Percentiles rank a stretch among this genome's conserved stretches.
Evolutionary conservation across 2,888 invertebrate species (phyloP).

Genomic region (Pristionchus maxplancki): DNA sequence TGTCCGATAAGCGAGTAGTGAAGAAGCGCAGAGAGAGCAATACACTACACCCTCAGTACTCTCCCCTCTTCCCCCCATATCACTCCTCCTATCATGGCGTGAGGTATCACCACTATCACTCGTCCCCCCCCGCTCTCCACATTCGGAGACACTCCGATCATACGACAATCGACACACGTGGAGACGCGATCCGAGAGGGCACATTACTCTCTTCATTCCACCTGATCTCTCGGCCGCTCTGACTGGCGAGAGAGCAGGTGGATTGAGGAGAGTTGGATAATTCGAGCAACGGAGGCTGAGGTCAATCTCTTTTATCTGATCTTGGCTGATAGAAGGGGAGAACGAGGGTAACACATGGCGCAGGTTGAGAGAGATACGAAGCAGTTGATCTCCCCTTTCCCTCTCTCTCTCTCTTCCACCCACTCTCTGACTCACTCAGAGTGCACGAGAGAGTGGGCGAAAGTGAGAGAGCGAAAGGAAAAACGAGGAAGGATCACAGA

Average conservation of each 20-base stretch:
- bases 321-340: neutral
- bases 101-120: slow-evolving; percentile 19
- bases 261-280: neutral
- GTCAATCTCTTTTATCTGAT: slow-evolving; percentile 48
- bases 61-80: neutral
- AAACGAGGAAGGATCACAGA: slow-evolving; percentile 23
- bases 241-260: neutral
- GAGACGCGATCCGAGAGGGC: neutral
- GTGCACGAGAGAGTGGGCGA: neutral
- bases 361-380: neutral
- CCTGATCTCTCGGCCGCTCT: neutral
- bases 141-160: neutral
- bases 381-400: neutral
- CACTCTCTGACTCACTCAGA: neutral
- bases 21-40: neutral
- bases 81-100: slow-evolving; percentile 28
- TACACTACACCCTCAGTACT: slow-evolving; percentile 25
- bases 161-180: slow-evolving; percentile 38
- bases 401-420: neutral
- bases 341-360: slow-evolving; percentile 29
- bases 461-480: neutral
- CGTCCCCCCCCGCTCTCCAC: neutral
- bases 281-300: neutral
- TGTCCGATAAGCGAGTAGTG: slow-evolving; percentile 20
- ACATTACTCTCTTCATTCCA: neutral